Evolutionary conservation across 2,113 vertebrate species (phyloP), one percentile per base, ranked within the genome.

Genomic region (Pseudorhombus dupliciocellatus): DNA sequence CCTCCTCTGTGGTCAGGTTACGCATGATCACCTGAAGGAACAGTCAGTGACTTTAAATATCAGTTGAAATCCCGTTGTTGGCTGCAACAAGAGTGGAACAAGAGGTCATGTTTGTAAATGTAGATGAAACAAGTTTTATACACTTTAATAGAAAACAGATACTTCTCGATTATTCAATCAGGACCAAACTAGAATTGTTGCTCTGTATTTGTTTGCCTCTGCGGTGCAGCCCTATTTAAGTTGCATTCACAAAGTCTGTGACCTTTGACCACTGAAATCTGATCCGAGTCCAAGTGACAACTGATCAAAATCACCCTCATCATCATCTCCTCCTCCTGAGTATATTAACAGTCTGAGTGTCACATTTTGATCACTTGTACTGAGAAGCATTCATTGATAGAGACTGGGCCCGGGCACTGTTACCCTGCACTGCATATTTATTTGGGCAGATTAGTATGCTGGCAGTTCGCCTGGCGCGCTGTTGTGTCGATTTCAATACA

Each of bases 1-100:
- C 93, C 61, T 97, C 96, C 65, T 95, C 94, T 0, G 93, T 95
- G 53, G 86, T 92, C 84, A 97, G 90, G 77, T 97, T 95, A 73
- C 93, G 96, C 82, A 95, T 80, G 46, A 92, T 89, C 57, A 99
- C 93, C 98, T 99, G 84, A 37, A 76, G 5, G 26, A 40, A 78
- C 14, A 83, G 24, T 26, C 7, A 18, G 15, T 22, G 12, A 1
- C 3, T 20, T 4, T 52, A 56, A 20, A 50, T 48, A 14, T 34
- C 31, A 57, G 18, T 31, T 30, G 31, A 5, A 60, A n/a, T 59
- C 21, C 12, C 24, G 15, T 61, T 16, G 22, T 53, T 58, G 30
- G 20, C 21, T 7, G 1, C 7, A 37, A 10, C 15, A 18, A 46
- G 18, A 11, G 34, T 37, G 34, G 0, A 9, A 12, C 2, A 9